Evolutionary conservation across 1,140 invertebrate genomes (phyloP).

Genomic region (Ganaspis sp.): DNA sequence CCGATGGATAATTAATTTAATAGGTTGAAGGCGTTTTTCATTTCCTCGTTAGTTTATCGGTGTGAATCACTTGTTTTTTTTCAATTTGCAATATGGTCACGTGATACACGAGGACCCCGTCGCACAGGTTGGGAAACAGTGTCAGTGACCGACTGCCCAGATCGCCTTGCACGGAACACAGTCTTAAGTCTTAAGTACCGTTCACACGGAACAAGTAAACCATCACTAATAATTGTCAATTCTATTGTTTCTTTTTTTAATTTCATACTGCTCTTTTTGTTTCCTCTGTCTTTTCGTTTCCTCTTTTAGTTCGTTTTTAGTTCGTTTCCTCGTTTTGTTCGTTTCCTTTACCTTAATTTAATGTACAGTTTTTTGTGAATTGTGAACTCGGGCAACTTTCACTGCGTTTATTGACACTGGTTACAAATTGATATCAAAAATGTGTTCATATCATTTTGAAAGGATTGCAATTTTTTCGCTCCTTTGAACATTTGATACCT

Average conservation of each 20-base stretch:
- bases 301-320: neutral
- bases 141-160: conserved; percentile 76
- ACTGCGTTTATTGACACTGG: neutral
- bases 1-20: neutral
- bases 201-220: conserved; percentile 56
- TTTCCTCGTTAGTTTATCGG: neutral
- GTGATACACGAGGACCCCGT: conserved; percentile 52
- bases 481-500: no score
- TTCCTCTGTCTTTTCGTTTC: neutral
- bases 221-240: conserved; percentile 35
- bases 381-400: neutral
- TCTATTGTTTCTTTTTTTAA: neutral
- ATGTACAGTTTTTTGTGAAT: neutral
- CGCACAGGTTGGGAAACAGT: conserved; percentile 71
- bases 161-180: conserved; percentile 59
- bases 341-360: neutral
- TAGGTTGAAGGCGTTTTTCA: neutral
- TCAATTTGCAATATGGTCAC: conserved; percentile 35
- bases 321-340: no score
- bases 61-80: neutral
- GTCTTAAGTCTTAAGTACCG: conserved; percentile 62
- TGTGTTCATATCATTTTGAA: no score
- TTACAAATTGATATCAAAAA: neutral
- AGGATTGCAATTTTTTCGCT: no score
- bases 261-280: neutral